A percentile compares a stretch with the other conserved stretches of the same genome.
phyloP scores from a whole-genome alignment of 2,888 invertebrate genomes.

The Kuschelorhynchus macadamiae region DNA sequence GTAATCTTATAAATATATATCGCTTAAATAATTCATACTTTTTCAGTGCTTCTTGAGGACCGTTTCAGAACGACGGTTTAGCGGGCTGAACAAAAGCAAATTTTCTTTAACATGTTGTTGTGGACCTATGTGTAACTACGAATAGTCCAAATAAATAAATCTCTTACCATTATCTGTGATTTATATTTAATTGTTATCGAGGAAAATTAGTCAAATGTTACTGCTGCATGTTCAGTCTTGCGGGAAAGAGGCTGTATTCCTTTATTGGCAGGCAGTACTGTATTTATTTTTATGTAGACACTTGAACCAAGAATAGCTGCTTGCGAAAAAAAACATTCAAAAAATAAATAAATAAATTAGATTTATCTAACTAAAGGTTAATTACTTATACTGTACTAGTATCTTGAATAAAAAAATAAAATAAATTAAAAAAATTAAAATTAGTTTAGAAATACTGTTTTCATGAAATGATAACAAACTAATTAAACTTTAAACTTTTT shows the following conservation, averaged over 20 bases:
- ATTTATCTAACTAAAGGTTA: not conserved
- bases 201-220: slow-evolving; percentile 45
- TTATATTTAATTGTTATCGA: not conserved
- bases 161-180: not conserved
- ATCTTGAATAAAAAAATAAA: not conserved
- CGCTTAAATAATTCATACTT: not conserved
- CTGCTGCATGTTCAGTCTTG: slow-evolving; percentile 49
- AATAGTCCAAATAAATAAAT: slow-evolving; percentile 16
- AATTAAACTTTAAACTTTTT: no score
- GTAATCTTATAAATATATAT: no score
- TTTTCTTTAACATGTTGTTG: slow-evolving; percentile 44
- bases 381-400: no score
- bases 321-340: not conserved
- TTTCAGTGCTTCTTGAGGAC: slow-evolving; percentile 39
- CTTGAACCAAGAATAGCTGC: no score
- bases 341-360: not conserved
- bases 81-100: slow-evolving; percentile 40
- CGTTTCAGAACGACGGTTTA: slow-evolving; percentile 13
- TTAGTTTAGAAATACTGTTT: not conserved
- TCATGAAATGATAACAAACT: no score
- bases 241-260: not conserved
- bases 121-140: slow-evolving; percentile 26
- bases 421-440: not conserved
- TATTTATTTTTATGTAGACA: no score
- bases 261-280: not conserved